These are phyloP conservation scores for Ptychobarbus kaznakovi DNA, from an alignment of 2,797 vertebrate species.

Conservation along the genomic window DNA sequence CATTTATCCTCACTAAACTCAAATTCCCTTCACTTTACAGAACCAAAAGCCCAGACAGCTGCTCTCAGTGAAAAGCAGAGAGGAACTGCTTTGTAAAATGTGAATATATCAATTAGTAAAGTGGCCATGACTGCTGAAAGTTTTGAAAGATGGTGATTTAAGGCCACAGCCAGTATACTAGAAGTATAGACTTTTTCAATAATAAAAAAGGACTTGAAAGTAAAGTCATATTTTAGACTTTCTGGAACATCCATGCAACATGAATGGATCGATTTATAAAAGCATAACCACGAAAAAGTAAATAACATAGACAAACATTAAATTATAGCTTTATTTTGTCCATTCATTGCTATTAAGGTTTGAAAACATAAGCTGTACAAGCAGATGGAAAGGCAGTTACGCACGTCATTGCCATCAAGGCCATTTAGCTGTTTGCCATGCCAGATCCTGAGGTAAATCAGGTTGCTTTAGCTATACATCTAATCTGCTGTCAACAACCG, in stretches of 20 bases:
- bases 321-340: background rate
- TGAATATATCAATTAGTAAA: constrained; percentile 22
- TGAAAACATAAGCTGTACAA: constrained; percentile 15
- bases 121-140: constrained; percentile 7
- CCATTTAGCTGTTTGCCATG: background rate
- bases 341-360: background rate
- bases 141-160: constrained; percentile 25
- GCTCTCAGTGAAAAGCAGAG: constrained; percentile 20
- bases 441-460: constrained; percentile 10
- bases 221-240: background rate
- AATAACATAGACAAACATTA: background rate
- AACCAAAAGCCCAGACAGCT: background rate
- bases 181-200: background rate
- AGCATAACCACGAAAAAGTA: background rate
- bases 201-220: background rate
- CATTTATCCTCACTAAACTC: constrained; percentile 9
- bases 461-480: constrained; percentile 35
- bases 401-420: constrained; percentile 20
- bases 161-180: constrained; percentile 25
- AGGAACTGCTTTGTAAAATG: constrained; percentile 1
- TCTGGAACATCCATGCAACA: background rate
- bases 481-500: constrained; percentile 21
- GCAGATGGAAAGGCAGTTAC: constrained; percentile 1
- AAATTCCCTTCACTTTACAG: constrained; percentile 17
- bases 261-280: background rate